phyloP scores from a whole-genome alignment of 1,140 invertebrate species.

The Zophobas atratus region DNA sequence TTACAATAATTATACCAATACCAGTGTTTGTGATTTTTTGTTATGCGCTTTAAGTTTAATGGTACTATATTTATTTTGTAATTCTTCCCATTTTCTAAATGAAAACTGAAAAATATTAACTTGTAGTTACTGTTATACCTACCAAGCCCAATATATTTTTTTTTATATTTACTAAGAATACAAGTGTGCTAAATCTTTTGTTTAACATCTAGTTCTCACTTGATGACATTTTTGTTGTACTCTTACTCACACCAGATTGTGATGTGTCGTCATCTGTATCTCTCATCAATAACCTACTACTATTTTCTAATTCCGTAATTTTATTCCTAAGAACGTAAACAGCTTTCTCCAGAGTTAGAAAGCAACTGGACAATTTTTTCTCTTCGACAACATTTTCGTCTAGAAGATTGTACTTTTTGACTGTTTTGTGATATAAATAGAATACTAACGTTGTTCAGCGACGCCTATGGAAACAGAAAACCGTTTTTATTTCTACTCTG shows the following conservation, averaged over 20 bases:
- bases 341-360: constrained; percentile 18
- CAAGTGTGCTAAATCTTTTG: too few relatives aligned
- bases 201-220: too few relatives aligned
- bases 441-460: constrained; percentile 8
- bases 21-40: not conserved
- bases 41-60: not conserved
- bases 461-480: constrained; percentile 2
- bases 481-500: not conserved
- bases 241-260: not conserved
- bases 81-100: constrained; percentile 3
- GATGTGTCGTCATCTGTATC: not conserved
- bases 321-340: constrained; percentile 21
- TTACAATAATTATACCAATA: not conserved
- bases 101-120: constrained; percentile 1
- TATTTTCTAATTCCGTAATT: not conserved
- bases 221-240: not conserved
- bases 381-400: constrained; percentile 1
- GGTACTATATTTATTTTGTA: not conserved
- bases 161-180: not conserved
- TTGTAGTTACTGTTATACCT: too few relatives aligned
- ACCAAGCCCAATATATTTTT: not conserved
- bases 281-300: not conserved
- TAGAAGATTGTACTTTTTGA: constrained; percentile 7
- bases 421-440: not conserved
- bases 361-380: constrained; percentile 1